These are phyloP conservation scores for Mallateleia sp. DNA, from an alignment of 2,888 invertebrate genomes.

Conservation along the genomic window DNA sequence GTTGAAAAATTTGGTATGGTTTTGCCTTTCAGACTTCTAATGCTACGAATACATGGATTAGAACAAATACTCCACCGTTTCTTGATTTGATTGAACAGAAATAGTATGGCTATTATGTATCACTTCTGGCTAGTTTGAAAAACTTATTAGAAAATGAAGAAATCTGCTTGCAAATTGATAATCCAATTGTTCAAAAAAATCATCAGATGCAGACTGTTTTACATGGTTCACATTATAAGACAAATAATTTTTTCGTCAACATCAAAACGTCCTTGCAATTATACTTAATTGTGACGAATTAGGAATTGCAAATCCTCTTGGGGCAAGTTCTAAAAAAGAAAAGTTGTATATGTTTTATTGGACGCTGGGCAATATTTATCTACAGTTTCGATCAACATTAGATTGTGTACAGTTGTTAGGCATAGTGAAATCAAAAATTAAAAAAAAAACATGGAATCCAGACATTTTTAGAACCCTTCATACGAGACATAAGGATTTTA, in stretches of 20 bases:
- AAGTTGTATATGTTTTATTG: slow-evolving; percentile 80
- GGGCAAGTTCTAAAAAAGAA: slow-evolving; percentile 66
- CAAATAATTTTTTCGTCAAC: slow-evolving; percentile 70
- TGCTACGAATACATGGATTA: background rate
- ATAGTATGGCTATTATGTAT: background rate
- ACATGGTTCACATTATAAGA: slow-evolving; percentile 76
- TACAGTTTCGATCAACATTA: slow-evolving; percentile 20
- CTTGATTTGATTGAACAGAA: background rate
- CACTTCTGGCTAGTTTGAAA: slow-evolving; percentile 47
- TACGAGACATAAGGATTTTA: slow-evolving; percentile 60
- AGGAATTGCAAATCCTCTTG: no score
- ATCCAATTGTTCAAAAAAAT: slow-evolving; percentile 39
- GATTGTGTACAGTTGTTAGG: slow-evolving; percentile 8
- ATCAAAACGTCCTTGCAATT: slow-evolving; percentile 72
- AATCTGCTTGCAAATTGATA: slow-evolving; percentile 57
- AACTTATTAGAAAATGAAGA: slow-evolving; percentile 70
- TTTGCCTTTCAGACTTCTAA: background rate
- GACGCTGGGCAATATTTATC: slow-evolving; percentile 76
- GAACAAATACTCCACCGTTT: background rate
- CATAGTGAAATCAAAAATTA: slow-evolving; percentile 47
- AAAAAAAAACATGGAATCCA: slow-evolving; percentile 52
- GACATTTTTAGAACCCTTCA: slow-evolving; percentile 50
- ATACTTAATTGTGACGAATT: slow-evolving; percentile 78
- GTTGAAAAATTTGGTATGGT: slow-evolving; percentile 16
- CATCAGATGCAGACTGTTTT: slow-evolving; percentile 60